Conservation (phyloP, 30 jellyfish, hydroid and myxozoan species). For the Sanderia malayensis region DNA sequence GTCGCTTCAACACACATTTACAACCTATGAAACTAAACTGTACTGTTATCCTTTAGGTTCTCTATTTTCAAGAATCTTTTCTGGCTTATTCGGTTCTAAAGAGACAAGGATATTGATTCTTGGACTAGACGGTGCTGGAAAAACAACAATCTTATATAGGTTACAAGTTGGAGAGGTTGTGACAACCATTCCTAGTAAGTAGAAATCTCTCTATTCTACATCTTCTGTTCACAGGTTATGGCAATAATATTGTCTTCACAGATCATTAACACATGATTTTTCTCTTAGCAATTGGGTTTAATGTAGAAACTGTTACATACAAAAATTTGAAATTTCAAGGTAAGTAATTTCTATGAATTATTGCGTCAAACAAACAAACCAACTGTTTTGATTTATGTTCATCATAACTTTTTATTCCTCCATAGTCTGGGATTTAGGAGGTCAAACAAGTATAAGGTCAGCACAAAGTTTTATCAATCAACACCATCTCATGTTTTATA, state of each 20-base stretch:
- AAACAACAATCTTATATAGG: conserved; percentile 93
- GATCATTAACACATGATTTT: not conserved
- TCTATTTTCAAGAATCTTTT: conserved; percentile 77
- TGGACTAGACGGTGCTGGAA: conserved; percentile 98
- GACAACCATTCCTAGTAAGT: conserved; percentile 94
- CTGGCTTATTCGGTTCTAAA: conserved; percentile 87
- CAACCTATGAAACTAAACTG: too few species aligned
- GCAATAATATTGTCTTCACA: too few species aligned
- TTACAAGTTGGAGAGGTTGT: conserved; percentile 98
- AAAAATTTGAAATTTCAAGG: conserved; percentile 94
- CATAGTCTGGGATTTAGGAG: conserved; percentile 97
- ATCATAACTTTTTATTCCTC: not conserved
- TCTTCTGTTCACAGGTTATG: too few species aligned
- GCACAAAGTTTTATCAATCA: too few species aligned
- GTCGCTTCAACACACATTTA: too few species aligned
- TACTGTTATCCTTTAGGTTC: conserved; percentile 64
- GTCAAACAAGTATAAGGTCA: too few species aligned
- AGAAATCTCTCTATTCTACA: too few species aligned
- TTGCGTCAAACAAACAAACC: not conserved
- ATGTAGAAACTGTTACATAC: conserved; percentile 94
- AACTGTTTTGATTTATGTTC: not conserved
- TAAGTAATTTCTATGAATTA: conserved; percentile 4
- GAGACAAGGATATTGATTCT: conserved; percentile 83
- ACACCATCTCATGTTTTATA: too few species aligned
- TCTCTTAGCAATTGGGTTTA: conserved; percentile 89